Base-by-base conservation (phyloP, 2,113 vertebrate genomes). In the Neotoma lepida region DNA sequence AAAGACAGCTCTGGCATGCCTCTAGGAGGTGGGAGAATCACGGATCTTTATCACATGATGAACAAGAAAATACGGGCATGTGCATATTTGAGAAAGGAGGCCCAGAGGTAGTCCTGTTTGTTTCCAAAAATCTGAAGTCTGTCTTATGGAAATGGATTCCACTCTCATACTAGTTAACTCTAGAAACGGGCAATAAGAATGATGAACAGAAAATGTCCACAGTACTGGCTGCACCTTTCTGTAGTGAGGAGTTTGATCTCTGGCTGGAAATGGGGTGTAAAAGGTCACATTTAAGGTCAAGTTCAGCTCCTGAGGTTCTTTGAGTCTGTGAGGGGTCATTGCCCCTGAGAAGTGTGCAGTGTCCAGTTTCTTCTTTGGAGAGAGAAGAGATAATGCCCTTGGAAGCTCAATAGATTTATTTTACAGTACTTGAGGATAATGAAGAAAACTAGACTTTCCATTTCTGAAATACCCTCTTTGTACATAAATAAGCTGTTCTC, bases 361-460 rank as follows among this genome's bases (percentile, higher is more conserved):
- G 8, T 80, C 80, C 88, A 41, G 63, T 8, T 15, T 87, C 24
- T 70, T 88, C 39, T 80, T n/a, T 92, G 39, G 13, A 56, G 28
- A 77, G 68, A 85, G 49, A 86, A 80, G 30, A 70, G 28, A 20
- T 74, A 35, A 33, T 46, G 28, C 9, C 24, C 12, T 71, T 86
- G 51, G 44, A 86, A 87, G 39, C 30, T 56, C 49, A 71, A 68
- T 46, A 49, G 10, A 61, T 77, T 80, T 76, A 61, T 92, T 94
- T 61, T 56, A 81, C 28, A 71, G 15, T 41, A 4, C 81, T 78
- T 92, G 30, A 86, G 14, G 68, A 49, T 70, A 66, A 74, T 41
- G 61, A 93, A 28, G 28, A 82, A 91, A 95, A 85, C 39, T 33
- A 89, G 44, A n/a, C 78, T 87, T 88, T 58, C 14, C 14, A 73